Conservation (phyloP, 2,113 vertebrate species). For the Uria lomvia region DNA sequence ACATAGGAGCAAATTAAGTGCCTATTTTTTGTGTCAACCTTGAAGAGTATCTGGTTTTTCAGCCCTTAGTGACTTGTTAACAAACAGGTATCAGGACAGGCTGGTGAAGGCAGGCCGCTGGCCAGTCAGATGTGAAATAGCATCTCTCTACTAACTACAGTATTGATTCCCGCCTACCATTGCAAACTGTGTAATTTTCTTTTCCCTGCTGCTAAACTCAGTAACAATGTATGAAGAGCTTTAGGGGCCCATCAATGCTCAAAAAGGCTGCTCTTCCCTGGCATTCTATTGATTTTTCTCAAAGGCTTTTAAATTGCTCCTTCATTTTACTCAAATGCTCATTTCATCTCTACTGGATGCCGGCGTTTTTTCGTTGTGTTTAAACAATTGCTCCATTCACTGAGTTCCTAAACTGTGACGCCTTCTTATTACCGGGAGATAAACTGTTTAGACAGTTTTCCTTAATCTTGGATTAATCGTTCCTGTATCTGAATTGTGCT, state of each 20-base stretch:
- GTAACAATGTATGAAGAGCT: slow-evolving; percentile 77
- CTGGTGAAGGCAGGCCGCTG: slow-evolving; percentile 72
- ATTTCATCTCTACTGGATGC: slow-evolving; percentile 77
- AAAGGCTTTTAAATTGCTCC: slow-evolving; percentile 85
- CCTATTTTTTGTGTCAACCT: slow-evolving; percentile 77
- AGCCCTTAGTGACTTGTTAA: slow-evolving; percentile 89
- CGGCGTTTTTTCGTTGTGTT: slow-evolving; percentile 73
- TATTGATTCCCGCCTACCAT: slow-evolving; percentile 87
- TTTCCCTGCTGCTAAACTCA: slow-evolving; percentile 75
- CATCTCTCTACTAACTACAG: slow-evolving; percentile 92
- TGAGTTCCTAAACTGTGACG: slow-evolving; percentile 78
- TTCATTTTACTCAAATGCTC: slow-evolving; percentile 82
- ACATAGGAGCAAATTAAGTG: slow-evolving; percentile 79
- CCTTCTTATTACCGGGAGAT: slow-evolving; percentile 81
- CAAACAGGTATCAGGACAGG: slow-evolving; percentile 80
- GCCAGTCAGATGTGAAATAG: slow-evolving; percentile 98
- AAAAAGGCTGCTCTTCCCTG: slow-evolving; percentile 73
- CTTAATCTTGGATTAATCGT: slow-evolving; percentile 82
- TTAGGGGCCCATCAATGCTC: slow-evolving; percentile 73
- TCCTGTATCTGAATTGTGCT: slow-evolving; percentile 65
- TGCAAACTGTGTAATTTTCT: slow-evolving; percentile 78
- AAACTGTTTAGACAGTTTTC: slow-evolving; percentile 82
- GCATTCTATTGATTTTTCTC: slow-evolving; percentile 86
- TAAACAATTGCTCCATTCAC: slow-evolving; percentile 83
- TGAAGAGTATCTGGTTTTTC: slow-evolving; percentile 80